A percentile compares a stretch with the other conserved stretches of the same genome.
Evolutionary conservation across 2,113 vertebrate species (phyloP).

Genomic region (Austrofundulus limnaeus): DNA sequence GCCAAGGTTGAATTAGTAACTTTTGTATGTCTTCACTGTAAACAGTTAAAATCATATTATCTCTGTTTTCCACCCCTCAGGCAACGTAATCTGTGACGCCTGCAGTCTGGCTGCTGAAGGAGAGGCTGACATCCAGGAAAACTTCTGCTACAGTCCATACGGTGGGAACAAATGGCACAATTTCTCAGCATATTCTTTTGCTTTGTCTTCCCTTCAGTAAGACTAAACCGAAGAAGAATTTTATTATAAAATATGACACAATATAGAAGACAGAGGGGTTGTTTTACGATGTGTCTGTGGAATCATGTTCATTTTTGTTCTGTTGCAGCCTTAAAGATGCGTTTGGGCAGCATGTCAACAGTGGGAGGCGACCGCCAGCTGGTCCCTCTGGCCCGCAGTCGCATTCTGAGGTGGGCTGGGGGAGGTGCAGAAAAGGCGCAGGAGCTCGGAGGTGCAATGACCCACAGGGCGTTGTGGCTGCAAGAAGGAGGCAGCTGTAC

Average conservation of each 20-base stretch:
- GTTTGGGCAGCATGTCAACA: conserved; percentile 66
- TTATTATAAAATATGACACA: background rate
- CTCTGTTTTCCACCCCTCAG: conserved; percentile 34
- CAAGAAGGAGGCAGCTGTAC: conserved; percentile 66
- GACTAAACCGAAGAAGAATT: background rate
- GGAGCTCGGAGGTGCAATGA: conserved; percentile 66
- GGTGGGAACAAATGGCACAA: conserved; percentile 60
- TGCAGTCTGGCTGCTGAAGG: conserved; percentile 72
- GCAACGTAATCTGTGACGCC: conserved; percentile 72
- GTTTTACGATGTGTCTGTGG: conserved; percentile 38
- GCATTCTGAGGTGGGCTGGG: conserved; percentile 72
- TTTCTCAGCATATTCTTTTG: background rate
- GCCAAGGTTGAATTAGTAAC: background rate
- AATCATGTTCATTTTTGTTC: conserved; percentile 21
- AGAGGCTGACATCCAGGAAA: conserved; percentile 72
- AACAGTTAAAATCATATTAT: background rate
- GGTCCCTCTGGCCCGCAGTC: conserved; percentile 70
- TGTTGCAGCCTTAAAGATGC: conserved; percentile 78
- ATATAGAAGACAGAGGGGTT: background rate
- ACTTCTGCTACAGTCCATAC: conserved; percentile 76
- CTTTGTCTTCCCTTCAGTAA: background rate
- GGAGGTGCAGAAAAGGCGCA: conserved; percentile 65
- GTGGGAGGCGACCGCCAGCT: conserved; percentile 75
- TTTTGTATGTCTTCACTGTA: background rate
- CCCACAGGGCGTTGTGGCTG: conserved; percentile 77